phyloP scores from a whole-genome alignment of 2,888 invertebrate species.

The Orthonychiurus folsomi region DNA sequence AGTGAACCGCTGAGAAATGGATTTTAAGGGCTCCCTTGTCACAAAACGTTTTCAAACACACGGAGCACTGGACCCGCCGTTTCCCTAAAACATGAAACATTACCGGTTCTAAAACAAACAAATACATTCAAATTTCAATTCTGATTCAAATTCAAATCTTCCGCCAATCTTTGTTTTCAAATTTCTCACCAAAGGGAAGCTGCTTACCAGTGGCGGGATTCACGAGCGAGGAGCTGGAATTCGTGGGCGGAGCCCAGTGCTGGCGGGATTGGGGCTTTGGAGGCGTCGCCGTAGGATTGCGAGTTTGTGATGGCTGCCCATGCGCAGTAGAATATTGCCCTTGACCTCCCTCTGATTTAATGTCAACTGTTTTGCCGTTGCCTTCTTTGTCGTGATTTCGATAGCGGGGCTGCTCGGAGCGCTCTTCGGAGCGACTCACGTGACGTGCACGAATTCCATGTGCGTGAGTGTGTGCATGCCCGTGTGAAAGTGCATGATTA shows the following conservation, averaged over 20 bases:
- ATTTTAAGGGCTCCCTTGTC: constrained; percentile 99
- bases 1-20: constrained; percentile 96
- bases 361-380: not conserved
- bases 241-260: constrained; percentile 14
- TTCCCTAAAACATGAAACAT: constrained; percentile 54
- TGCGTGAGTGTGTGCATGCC: not conserved
- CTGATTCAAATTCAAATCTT: not conserved
- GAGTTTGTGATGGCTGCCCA: not conserved
- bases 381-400: constrained; percentile 1
- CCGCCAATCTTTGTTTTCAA: no score
- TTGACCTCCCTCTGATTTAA: not conserved
- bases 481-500: not conserved
- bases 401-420: not conserved
- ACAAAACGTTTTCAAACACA: constrained; percentile 97
- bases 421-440: not conserved
- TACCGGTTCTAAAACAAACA: no score
- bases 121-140: not conserved
- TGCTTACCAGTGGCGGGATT: constrained; percentile 65
- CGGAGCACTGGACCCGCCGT: constrained; percentile 94
- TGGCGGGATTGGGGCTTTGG: constrained; percentile 4
- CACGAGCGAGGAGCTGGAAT: constrained; percentile 77
- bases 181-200: constrained; percentile 5
- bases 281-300: not conserved
- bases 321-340: not conserved
- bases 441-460: not conserved